Percentiles rank a stretch among this genome's conserved stretches.
These are phyloP conservation scores for Diplolepis rosae DNA, from an alignment of 2,888 invertebrate species.

Conservation along the genomic window DNA sequence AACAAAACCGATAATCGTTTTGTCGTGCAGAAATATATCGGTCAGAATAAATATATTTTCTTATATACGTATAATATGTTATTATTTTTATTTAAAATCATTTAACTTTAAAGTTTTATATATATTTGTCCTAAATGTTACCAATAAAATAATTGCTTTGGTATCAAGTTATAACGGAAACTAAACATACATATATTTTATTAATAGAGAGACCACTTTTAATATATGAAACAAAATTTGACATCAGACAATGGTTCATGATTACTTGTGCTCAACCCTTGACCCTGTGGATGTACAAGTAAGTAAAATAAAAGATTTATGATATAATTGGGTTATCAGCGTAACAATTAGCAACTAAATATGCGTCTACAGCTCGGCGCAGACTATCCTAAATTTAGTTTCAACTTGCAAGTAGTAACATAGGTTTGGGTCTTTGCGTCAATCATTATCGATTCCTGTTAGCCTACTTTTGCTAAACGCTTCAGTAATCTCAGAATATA, in stretches of 20 bases:
- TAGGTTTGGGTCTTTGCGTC: constrained; percentile 20
- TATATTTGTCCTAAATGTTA: constrained; percentile 1
- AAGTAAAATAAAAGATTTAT: constrained; percentile 47
- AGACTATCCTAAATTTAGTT: constrained; percentile 38
- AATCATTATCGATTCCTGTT: constrained; percentile 14
- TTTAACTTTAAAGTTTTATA: no score
- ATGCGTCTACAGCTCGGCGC: no score
- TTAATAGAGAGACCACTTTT: constrained; percentile 88
- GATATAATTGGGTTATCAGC: constrained; percentile 1
- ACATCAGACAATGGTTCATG: constrained; percentile 96
- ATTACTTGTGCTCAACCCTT: constrained; percentile 93
- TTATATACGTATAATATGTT: constrained; percentile 30
- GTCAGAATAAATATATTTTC: no score
- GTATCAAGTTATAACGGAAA: constrained; percentile 17
- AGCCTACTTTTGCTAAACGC: constrained; percentile 1
- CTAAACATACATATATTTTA: background rate
- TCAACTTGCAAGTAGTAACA: constrained; percentile 32
- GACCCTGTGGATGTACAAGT: constrained; percentile 95
- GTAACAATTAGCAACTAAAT: background rate
- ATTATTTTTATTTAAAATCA: constrained; percentile 16
- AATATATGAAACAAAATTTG: constrained; percentile 93
- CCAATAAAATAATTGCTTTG: constrained; percentile 3
- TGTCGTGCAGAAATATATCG: constrained; percentile 96
- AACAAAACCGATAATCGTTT: constrained; percentile 81
- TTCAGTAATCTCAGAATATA: background rate